Base-by-base conservation (phyloP, 2,888 invertebrate genomes). In the Pandemis corylana region DNA sequence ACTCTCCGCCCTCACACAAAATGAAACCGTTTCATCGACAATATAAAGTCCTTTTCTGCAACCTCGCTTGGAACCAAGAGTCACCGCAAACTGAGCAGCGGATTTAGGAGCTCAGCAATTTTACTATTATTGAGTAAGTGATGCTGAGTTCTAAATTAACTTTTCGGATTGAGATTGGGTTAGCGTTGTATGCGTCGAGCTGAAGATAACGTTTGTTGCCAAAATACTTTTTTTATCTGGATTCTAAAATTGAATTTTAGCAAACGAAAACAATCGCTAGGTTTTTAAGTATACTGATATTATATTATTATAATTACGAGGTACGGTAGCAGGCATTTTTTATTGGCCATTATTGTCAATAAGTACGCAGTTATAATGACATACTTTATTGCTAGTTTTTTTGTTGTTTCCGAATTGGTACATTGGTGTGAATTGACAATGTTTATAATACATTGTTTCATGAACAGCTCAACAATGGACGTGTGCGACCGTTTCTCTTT, bases 51-150 rank as follows among this genome's bases (percentile, higher is more conserved):
- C 12, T 7, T 10, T 67, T 75, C 42, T 80, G 15, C 42, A 42
- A 65, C 15, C 51, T 5, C 44, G 13, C 59, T 64, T 63, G 61
- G 77, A 77, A 79, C 77, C 80, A 82, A 78, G n/a, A 82, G 76
- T 82, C 84, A 81, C 80, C 78, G 81, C 82, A 81, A 85, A 84
- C 84, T 83, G 82, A 83, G 78, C 74, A 78, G 77, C 74, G 78
- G 82, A 84, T 83, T 83, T 78, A 82, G 82, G 81, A 82, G 82
- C 81, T 78, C 76, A 83, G 84, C 82, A 84, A 83, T 86, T 87
- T 85, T 86, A 84, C 85, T 87, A 84, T 84, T 85, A 85, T 84
- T 81, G 85, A 86, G 84, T 83, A 82, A 84, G 84, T 84, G 81
- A 83, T 84, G 84, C 82, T 83, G 82, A 85, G 80, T 82, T 86